Conservation (phyloP, 1,140 invertebrate genomes). For the Drosophila mojavensis region DNA sequence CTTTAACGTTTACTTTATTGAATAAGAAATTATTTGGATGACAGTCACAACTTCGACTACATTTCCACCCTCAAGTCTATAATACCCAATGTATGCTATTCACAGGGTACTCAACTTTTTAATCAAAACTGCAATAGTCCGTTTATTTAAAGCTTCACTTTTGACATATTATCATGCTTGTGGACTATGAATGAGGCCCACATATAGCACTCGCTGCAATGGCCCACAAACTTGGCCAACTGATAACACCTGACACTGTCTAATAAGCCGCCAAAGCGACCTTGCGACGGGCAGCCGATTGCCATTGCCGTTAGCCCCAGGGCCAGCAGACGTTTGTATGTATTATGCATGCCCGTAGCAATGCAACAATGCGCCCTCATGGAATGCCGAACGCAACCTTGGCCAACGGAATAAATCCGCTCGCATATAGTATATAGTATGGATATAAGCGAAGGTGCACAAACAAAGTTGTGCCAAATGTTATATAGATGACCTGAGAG, state of each 20-base stretch:
- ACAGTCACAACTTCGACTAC: no score
- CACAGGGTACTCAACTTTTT: neutral
- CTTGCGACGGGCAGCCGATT: slow-evolving; percentile 26
- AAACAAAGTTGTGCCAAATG: slow-evolving; percentile 60
- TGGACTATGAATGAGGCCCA: neutral
- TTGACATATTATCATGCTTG: neutral
- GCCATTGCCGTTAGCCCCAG: slow-evolving; percentile 24
- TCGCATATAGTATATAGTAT: neutral
- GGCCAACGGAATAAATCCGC: slow-evolving; percentile 38
- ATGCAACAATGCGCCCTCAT: slow-evolving; percentile 69
- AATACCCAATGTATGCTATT: neutral
- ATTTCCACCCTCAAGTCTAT: no score
- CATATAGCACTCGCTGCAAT: neutral
- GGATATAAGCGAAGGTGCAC: slow-evolving; percentile 2
- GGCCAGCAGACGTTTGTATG: slow-evolving; percentile 11
- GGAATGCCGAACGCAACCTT: slow-evolving; percentile 68
- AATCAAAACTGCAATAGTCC: neutral
- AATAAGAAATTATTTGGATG: no score
- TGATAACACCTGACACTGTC: slow-evolving; percentile 32
- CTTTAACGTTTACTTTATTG: no score
- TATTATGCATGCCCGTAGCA: slow-evolving; percentile 33
- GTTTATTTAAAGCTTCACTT: neutral
- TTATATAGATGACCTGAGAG: slow-evolving; percentile 62
- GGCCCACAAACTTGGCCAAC: slow-evolving; percentile 8
- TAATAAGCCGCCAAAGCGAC: slow-evolving; percentile 6